Conservation (phyloP, 2,888 invertebrate genomes). For the Zeuzera pyrina region DNA sequence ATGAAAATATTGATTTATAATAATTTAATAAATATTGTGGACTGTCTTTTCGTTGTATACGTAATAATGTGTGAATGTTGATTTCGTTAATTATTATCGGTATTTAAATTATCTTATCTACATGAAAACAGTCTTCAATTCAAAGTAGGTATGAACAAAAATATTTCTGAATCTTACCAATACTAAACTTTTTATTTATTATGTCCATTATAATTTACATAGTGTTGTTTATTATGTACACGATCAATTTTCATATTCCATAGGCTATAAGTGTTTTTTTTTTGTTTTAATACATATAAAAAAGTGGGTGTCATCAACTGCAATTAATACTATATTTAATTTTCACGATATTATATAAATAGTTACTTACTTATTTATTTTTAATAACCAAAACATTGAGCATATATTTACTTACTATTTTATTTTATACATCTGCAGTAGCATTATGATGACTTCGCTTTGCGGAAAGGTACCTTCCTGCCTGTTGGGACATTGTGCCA, state of each 20-base stretch:
- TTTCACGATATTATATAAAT: not conserved
- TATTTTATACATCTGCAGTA: not conserved
- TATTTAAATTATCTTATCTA: no score
- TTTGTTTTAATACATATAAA: not conserved
- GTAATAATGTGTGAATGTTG: no score
- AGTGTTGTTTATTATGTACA: not conserved
- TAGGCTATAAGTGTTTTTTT: no score
- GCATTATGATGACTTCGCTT: constrained; percentile 64
- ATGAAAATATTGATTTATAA: no score
- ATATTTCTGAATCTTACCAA: no score
- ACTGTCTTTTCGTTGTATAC: no score
- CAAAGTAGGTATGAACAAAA: no score
- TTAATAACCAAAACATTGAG: not conserved
- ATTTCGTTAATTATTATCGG: no score
- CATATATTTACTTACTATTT: not conserved
- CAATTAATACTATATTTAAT: not conserved
- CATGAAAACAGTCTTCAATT: no score
- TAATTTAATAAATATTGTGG: no score
- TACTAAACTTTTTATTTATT: not conserved
- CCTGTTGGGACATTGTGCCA: constrained; percentile 66
- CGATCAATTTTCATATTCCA: no score
- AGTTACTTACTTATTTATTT: not conserved
- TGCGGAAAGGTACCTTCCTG: constrained; percentile 73
- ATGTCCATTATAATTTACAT: not conserved
- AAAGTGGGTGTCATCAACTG: not conserved